These are phyloP conservation scores for Daktulosphaira vitifoliae DNA, from an alignment of 1,140 invertebrate genomes.

Conservation along the genomic window DNA sequence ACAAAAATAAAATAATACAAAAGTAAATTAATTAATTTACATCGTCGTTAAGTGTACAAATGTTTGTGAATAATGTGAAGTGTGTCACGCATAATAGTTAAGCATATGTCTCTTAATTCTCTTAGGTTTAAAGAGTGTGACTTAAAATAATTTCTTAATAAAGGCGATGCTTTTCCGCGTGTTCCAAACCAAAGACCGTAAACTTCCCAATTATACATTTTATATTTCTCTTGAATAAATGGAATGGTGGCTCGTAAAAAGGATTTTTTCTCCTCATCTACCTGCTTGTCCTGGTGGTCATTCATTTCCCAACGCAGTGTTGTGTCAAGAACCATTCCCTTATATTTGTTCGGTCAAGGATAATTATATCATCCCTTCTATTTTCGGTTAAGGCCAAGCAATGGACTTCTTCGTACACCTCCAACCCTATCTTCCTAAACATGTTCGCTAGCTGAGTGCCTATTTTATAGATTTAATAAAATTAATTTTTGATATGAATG, in stretches of 20 bases:
- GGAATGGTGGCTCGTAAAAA: neutral
- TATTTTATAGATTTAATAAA: no score
- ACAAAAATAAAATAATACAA: no score
- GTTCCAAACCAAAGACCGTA: neutral
- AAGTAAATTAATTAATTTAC: no score
- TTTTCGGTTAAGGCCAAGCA: neutral
- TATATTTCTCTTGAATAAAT: neutral
- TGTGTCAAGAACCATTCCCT: neutral
- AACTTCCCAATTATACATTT: neutral
- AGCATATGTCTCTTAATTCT: no score
- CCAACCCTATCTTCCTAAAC: neutral
- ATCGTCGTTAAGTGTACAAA: no score
- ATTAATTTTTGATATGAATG: no score
- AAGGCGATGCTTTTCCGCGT: no score
- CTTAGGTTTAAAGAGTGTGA: no score
- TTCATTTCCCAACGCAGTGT: neutral
- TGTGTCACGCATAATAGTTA: no score
- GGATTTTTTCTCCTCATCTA: neutral
- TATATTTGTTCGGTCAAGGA: no score
- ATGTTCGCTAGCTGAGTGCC: neutral
- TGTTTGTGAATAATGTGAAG: no score
- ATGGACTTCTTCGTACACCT: slow-evolving; percentile 3
- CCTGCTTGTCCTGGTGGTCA: neutral
- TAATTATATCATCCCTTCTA: neutral
- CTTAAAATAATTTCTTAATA: no score